phyloP scores from a whole-genome alignment of 2,113 vertebrate genomes.

The Cavia aperea region DNA sequence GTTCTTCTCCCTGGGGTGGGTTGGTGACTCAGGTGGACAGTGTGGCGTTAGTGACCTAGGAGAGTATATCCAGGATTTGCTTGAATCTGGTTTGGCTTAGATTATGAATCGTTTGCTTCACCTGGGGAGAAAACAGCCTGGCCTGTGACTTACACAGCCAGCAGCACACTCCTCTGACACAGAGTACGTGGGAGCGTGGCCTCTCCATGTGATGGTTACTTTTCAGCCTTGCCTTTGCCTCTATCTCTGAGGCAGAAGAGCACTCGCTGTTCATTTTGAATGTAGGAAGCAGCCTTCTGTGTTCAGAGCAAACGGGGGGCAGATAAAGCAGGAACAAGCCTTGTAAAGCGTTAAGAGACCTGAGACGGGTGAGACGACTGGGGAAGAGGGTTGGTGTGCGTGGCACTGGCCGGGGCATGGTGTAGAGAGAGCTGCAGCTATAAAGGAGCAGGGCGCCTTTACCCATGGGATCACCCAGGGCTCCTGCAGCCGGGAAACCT shows the following conservation, averaged over 20 bases:
- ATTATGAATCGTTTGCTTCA: not conserved
- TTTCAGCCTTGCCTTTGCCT: not conserved
- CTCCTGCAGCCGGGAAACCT: not conserved
- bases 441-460: not conserved
- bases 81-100: not conserved
- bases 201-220: not conserved
- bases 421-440: not conserved
- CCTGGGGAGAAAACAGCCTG: not conserved
- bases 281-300: not conserved
- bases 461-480: not conserved
- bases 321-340: not conserved
- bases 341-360: not conserved
- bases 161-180: not conserved
- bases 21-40: not conserved
- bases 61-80: not conserved
- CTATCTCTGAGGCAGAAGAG: not conserved
- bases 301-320: not conserved
- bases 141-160: not conserved
- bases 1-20: not conserved
- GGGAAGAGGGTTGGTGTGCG: not conserved
- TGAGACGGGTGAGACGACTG: not conserved
- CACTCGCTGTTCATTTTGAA: not conserved
- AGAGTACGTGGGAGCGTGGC: not conserved
- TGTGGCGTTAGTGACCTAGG: not conserved
- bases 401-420: not conserved